These are phyloP conservation scores for Listronotus oregonensis DNA, from an alignment of 1,140 invertebrate species.

Conservation along the genomic window DNA sequence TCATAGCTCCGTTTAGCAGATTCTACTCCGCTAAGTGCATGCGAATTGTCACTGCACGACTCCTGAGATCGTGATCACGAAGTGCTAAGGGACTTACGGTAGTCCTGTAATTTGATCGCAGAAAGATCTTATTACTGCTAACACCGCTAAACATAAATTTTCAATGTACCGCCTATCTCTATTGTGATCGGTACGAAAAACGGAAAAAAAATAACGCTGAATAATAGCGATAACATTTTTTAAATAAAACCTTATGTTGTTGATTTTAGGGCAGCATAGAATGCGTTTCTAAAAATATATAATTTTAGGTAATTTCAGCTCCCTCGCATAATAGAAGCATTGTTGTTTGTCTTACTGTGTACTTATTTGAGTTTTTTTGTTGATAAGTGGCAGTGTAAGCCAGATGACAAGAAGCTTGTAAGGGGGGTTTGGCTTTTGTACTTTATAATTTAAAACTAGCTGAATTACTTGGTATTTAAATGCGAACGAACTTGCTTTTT, in stretches of 20 bases:
- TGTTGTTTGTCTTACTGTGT: not conserved
- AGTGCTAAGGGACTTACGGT: constrained; percentile 37
- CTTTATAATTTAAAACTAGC: too few species aligned
- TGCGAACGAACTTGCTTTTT: too few species aligned
- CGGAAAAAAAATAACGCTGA: constrained; percentile 21
- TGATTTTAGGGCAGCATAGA: constrained; percentile 22
- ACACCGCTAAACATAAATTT: constrained; percentile 32
- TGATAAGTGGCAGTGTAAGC: constrained; percentile 1
- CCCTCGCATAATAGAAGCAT: not conserved
- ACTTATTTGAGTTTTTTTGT: constrained; percentile 11
- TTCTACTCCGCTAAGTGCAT: constrained; percentile 20
- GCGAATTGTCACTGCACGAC: constrained; percentile 39
- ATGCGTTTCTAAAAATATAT: constrained; percentile 21
- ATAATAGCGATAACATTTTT: constrained; percentile 31
- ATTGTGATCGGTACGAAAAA: constrained; percentile 24
- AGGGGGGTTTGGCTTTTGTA: too few species aligned
- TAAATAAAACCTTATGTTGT: constrained; percentile 27
- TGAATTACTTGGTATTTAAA: too few species aligned
- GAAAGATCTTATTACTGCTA: constrained; percentile 32
- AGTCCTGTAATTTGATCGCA: constrained; percentile 38
- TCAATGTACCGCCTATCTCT: constrained; percentile 31
- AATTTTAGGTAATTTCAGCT: constrained; percentile 29
- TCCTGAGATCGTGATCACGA: constrained; percentile 37
- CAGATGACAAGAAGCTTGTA: constrained; percentile 13
- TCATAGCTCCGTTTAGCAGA: constrained; percentile 28